phyloP scores from a whole-genome alignment of 2,797 vertebrate genomes.

The Avahi laniger region DNA sequence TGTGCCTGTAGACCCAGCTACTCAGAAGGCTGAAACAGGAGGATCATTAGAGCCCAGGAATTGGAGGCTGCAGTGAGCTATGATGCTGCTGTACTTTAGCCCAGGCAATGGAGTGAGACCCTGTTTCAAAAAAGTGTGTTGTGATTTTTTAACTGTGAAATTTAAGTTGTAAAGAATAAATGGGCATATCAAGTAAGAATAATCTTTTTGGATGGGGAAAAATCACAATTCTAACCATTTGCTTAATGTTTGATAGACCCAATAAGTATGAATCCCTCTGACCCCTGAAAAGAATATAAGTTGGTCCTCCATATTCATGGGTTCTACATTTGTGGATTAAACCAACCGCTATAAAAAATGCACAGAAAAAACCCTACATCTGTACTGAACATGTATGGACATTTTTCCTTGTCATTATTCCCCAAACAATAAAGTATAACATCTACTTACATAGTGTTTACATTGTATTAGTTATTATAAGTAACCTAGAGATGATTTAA shows the following conservation, averaged over 20 bases:
- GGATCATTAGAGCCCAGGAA: not conserved
- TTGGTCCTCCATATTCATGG: not conserved
- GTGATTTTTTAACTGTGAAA: conserved; percentile 22
- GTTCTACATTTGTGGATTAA: not conserved
- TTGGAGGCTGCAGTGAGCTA: not conserved
- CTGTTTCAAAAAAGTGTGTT: not conserved
- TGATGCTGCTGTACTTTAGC: not conserved
- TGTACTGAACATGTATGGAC: not conserved
- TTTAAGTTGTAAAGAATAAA: not conserved
- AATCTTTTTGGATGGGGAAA: not conserved
- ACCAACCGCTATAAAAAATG: not conserved
- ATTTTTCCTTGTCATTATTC: not conserved
- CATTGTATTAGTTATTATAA: not conserved
- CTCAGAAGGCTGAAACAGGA: not conserved
- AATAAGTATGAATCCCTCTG: not conserved
- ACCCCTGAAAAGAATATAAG: not conserved
- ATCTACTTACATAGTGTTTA: not conserved
- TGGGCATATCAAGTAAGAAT: not conserved
- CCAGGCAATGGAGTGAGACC: not conserved
- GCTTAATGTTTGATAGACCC: not conserved
- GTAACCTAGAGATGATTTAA: not conserved
- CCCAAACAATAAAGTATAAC: not conserved
- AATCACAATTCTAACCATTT: not conserved
- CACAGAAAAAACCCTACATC: not conserved
- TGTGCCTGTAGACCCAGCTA: not conserved